Evolutionary conservation across 2,888 invertebrate genomes (phyloP).

Genomic region (Plusia festucae): DNA sequence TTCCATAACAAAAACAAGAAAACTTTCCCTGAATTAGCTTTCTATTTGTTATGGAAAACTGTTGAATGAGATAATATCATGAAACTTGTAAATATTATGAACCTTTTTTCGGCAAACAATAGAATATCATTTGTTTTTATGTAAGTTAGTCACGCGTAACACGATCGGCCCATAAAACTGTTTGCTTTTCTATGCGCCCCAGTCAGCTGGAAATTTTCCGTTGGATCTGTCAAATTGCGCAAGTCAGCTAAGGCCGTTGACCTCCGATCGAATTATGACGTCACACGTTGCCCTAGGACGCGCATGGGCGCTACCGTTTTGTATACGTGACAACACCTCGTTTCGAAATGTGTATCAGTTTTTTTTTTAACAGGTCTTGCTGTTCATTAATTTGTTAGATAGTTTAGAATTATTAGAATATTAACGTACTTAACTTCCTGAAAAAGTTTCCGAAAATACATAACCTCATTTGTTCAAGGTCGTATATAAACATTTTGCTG

Average conservation of each 20-base stretch:
- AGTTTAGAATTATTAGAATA: not conserved
- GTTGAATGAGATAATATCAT: no score
- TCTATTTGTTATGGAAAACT: no score
- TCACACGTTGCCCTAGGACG: constrained; percentile 61
- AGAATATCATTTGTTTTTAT: not conserved
- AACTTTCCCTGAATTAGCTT: no score
- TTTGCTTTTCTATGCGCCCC: constrained; percentile 26
- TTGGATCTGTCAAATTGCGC: constrained; percentile 61
- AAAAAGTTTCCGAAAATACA: not conserved
- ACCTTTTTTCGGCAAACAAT: not conserved
- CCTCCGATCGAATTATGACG: constrained; percentile 57
- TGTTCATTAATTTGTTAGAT: not conserved
- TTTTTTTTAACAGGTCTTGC: not conserved
- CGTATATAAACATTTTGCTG: no score
- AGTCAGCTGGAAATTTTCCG: constrained; percentile 59
- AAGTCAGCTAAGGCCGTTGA: constrained; percentile 56
- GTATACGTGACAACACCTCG: constrained; percentile 26
- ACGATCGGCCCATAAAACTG: constrained; percentile 14
- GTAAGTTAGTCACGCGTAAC: not conserved
- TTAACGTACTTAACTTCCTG: not conserved
- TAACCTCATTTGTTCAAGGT: no score
- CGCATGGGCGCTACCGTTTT: constrained; percentile 25
- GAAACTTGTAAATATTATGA: not conserved
- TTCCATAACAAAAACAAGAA: no score
- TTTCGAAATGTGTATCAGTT: not conserved